These are phyloP conservation scores for Paguma larvata DNA, from an alignment of 2,797 vertebrate genomes.

Conservation along the genomic window DNA sequence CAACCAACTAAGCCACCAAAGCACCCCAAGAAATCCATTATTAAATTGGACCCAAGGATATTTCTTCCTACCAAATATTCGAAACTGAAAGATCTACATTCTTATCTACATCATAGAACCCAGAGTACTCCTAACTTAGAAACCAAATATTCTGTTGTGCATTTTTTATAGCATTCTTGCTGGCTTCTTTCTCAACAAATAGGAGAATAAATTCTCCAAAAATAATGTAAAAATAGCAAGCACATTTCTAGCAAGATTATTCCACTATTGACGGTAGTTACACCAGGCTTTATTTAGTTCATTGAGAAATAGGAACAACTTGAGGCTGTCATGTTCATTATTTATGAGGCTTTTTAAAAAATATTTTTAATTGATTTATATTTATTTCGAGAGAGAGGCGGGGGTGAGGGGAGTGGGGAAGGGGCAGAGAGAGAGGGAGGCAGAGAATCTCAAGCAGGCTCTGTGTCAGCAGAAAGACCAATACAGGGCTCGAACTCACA, in stretches of 20 bases:
- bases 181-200: constrained; percentile 10
- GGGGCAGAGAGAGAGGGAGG: no score
- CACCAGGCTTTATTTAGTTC: neutral
- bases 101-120: neutral
- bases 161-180: constrained; percentile 21
- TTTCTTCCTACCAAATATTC: constrained; percentile 56
- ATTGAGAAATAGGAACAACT: constrained; percentile 43
- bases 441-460: no score
- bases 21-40: constrained; percentile 5
- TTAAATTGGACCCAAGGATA: neutral
- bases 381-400: no score
- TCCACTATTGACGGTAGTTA: neutral
- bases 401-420: no score
- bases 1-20: no score
- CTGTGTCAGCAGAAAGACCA: no score
- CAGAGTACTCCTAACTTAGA: constrained; percentile 7
- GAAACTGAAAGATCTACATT: constrained; percentile 35
- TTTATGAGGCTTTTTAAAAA: neutral
- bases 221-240: constrained; percentile 40
- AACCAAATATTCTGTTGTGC: constrained; percentile 7
- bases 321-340: neutral
- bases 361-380: no score
- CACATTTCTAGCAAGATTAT: constrained; percentile 35
- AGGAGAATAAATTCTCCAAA: constrained; percentile 16
- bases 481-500: no score